Evolutionary conservation across 2,888 invertebrate genomes (phyloP).

Genomic region (Bellardia bayeri): DNA sequence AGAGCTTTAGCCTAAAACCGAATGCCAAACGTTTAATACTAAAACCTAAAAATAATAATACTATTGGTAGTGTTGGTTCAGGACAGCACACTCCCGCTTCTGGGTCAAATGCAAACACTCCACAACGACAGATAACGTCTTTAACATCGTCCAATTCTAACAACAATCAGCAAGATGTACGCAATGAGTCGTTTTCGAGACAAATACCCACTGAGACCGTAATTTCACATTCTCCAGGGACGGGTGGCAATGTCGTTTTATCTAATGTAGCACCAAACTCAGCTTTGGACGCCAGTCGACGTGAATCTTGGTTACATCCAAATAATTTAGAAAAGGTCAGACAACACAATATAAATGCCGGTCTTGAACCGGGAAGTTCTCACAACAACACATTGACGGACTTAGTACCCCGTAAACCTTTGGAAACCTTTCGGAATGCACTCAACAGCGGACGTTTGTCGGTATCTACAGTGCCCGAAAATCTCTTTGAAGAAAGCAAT

Average conservation of each 20-base stretch:
- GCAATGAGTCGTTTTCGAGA: slow-evolving; percentile 77
- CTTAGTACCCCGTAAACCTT: slow-evolving; percentile 81
- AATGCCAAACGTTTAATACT: slow-evolving; percentile 91
- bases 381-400: slow-evolving; percentile 82
- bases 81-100: slow-evolving; percentile 31
- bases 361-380: slow-evolving; percentile 74
- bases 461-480: slow-evolving; percentile 80
- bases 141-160: slow-evolving; percentile 22
- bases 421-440: slow-evolving; percentile 78
- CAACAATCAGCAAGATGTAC: slow-evolving; percentile 47
- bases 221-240: neutral
- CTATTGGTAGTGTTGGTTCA: slow-evolving; percentile 54
- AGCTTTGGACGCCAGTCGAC: slow-evolving; percentile 78
- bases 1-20: slow-evolving; percentile 86
- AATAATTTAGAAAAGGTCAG: slow-evolving; percentile 82
- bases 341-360: slow-evolving; percentile 78
- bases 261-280: slow-evolving; percentile 26
- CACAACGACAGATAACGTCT: slow-evolving; percentile 36
- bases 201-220: slow-evolving; percentile 74
- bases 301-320: slow-evolving; percentile 84
- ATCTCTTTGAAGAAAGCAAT: slow-evolving; percentile 80
- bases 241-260: slow-evolving; percentile 28
- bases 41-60: slow-evolving; percentile 85
- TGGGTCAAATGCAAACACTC: slow-evolving; percentile 44
- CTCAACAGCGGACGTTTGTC: slow-evolving; percentile 75